Evolutionary conservation across 1,140 invertebrate genomes (phyloP), one percentile per base, ranked within the genome.

Genomic region (Drosophila lowei): DNA sequence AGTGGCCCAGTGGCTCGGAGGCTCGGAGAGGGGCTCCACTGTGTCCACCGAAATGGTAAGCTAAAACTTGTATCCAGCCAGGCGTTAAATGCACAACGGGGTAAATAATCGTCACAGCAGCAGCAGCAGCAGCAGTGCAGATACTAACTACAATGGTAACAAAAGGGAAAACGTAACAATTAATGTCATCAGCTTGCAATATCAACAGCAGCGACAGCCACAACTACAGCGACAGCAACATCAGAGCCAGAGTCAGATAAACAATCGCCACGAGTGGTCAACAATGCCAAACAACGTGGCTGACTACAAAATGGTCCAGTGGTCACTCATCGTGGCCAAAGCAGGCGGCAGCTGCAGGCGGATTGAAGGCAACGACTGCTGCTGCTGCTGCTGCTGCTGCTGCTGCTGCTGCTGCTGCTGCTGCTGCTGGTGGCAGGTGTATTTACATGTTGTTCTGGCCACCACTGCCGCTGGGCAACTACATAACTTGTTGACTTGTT

Each of bases 111-210:
- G 34, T 38, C 34, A 38, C 34, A 38, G 34, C 11, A 38, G 11
- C 11, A 38, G 41, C 25, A 18, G 1, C 18, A 18, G 18, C 18
- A 18, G 1, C 18, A 18, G 18, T 18, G 18, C 63, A 16, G 41
- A 50, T 72, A 68, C 58, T 72, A 61, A 61, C 44, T 16, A 48
- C 9, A 55, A 55, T 55, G 28, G 56, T 13, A 38, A 13, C 34
- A 38, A 38, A 55, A 64, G 64, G 56, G 71, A 73, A 80, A 84
- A 76, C 62, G 83, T 59, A 88, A 72, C 83, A 86, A 86, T 86
- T 86, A 86, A 85, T 85, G 81, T 64, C 83, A 86, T 62, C 81
- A 86, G 63, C 55, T 58, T 66, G 61, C 67, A 79, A 79, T 72
- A 81, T 68, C 59, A 72, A 72, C 52, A 59, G 25, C 30, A 57